A percentile compares a stretch with the other conserved stretches of the same genome.
Conservation (phyloP, 2,113 vertebrate genomes). For the Amphilophus citrinellus region DNA sequence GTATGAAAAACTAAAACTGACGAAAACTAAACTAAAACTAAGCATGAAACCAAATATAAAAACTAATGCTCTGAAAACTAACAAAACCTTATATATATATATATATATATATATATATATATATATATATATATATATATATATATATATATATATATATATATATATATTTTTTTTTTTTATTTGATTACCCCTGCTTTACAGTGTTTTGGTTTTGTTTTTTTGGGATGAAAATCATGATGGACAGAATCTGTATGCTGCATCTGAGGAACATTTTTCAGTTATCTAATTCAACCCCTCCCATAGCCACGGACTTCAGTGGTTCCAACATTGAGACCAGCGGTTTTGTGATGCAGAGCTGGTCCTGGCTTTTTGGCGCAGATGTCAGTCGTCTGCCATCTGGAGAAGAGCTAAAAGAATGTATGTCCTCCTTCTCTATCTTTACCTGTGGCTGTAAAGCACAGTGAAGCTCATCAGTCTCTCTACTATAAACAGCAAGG, state of each 20-base stretch:
- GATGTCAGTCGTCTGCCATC: not conserved
- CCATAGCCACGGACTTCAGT: not conserved
- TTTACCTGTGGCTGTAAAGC: not conserved
- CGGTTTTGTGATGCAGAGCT: not conserved
- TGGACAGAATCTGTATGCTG: not conserved
- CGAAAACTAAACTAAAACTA: too few relatives aligned
- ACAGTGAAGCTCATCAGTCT: not conserved
- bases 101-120: too few relatives aligned
- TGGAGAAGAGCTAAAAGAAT: not conserved
- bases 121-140: too few relatives aligned
- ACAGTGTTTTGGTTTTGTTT: not conserved
- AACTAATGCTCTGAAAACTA: too few relatives aligned
- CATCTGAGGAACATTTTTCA: not conserved
- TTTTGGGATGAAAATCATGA: not conserved
- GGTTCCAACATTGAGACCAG: not conserved
- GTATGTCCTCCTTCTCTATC: not conserved
- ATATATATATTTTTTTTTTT: too few relatives aligned
- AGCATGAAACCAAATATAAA: too few relatives aligned
- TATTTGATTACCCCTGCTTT: too few relatives aligned
- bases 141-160: too few relatives aligned
- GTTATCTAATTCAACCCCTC: not conserved
- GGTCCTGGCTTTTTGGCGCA: too few relatives aligned
- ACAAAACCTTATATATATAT: too few relatives aligned
- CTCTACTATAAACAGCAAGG: not conserved
- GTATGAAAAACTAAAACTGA: too few relatives aligned